Evolutionary conservation across 1,140 invertebrate genomes (phyloP), one percentile per base, ranked within the genome.

Genomic region (Drosophila suzukii): DNA sequence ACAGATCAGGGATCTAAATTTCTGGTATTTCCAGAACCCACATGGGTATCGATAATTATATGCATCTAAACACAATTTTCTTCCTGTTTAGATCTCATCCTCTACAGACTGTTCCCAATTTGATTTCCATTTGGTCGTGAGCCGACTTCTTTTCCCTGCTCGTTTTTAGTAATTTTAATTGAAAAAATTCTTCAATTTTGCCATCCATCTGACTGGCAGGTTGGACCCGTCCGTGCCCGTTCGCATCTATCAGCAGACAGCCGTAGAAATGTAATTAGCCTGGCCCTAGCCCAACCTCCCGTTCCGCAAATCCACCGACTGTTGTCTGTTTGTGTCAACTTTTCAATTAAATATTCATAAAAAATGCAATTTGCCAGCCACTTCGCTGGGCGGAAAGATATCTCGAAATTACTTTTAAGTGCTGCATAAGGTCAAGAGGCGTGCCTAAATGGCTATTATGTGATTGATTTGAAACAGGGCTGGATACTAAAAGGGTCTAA

Each of bases 131-230:
- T 85, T 78, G 81, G 65, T 57, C 58, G 47, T 41, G 49, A 47
- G 56, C 53, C 32, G 50, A 68, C 27, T 60, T 83, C 30, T 83
- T 75, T 44, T 41, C 15, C 11, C 27, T 57, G 39, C 39, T 59
- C 54, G 61, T 81, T 58, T 66, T 61, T 27, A 66, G 80, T 67
- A 89, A 89, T 89, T 88, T 88, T 88, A 88, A 88, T 88, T 88
- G 83, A 89, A 88, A 88, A 88, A 88, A 89, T 88, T 88, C 84
- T 88, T 88, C 83, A 88, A 82, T 88, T 86, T 88, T 85, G 82
- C 82, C 78, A 82, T 81, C 75, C 73, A 86, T 85, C 78, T 85
- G 76, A 55, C 59, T 56, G 53, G 43, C 51, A 51, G 61, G 39
- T 43, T 43, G 49, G 36, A 44, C 65, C 20, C 17, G 67, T 66